Evolutionary conservation across 2,113 vertebrate genomes (phyloP), one percentile per base, ranked within the genome.

Genomic region (Eupsittula cactorum): DNA sequence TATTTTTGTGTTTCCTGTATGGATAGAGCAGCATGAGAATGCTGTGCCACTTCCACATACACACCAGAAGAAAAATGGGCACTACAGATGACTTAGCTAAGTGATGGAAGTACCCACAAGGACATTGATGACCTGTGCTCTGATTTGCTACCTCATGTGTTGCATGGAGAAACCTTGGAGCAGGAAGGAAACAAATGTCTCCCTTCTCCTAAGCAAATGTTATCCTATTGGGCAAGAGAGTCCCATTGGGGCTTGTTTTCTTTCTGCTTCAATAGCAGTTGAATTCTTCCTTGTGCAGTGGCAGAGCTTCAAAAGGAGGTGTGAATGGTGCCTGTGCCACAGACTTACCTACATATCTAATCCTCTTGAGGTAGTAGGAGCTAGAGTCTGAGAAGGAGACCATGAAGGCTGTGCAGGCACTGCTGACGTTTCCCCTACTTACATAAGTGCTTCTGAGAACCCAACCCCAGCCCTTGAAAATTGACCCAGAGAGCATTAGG

Each of bases 401-500:
- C 64, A 55, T 75, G 69, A 28, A 64, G 47, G 35, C 52, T 2
- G 2, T 47, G 42, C 50, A 92, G 81, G 82, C 27, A 47, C 11
- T 73, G 57, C 62, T 79, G 81, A 86, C 0, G 0, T 73, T 92
- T 96, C 47, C 77, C 52, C 24, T 12, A 7, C 69, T 89, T 78
- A 49, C 16, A 2, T 76, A 84, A 96, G 77, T 82, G 84, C 62
- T 89, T 93, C 84, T 91, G 89, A 87, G 91, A 92, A 92, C 39
- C 31, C 73, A 89, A n/a, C 21, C 8, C 47, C 86, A 87, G 77
- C 65, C 39, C 69, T 87, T 92, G 77, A 91, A 95, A 79, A 95
- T 9, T 82, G 93, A 91, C 86, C 79, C 69, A 44, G 83, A 94
- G 83, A 90, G 90, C 92, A 92, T 81, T 81, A 95, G 79, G 50